phyloP scores from a whole-genome alignment of 2,113 vertebrate species.

The Panthera uncia region DNA sequence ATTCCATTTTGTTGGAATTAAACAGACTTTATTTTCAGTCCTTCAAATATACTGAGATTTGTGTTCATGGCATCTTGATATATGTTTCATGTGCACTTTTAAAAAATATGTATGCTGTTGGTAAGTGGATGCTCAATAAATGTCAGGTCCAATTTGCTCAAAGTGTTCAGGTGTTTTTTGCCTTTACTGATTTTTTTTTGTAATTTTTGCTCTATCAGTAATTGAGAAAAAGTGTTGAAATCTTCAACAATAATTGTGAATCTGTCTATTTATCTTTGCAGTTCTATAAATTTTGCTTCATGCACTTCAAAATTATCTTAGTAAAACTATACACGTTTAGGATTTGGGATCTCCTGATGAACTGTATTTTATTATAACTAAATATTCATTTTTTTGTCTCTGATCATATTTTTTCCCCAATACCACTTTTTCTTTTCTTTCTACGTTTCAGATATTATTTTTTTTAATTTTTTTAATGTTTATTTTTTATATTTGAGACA shows the following conservation, averaged over 20 bases:
- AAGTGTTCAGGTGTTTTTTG: background rate
- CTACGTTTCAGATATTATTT: background rate
- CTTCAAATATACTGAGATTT: background rate
- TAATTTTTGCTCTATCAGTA: background rate
- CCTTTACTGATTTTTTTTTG: background rate
- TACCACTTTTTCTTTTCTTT: background rate
- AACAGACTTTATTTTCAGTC: background rate
- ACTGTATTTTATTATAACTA: background rate
- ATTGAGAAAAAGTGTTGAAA: background rate
- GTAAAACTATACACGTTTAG: background rate
- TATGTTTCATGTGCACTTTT: background rate
- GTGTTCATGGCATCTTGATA: background rate
- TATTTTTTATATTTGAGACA: too few relatives aligned
- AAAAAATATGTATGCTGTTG: background rate
- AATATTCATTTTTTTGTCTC: background rate
- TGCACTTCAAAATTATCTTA: background rate
- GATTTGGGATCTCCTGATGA: background rate
- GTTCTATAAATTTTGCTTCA: background rate
- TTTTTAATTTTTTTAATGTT: too few relatives aligned
- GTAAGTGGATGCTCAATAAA: background rate
- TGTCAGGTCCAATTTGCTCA: background rate
- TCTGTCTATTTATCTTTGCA: background rate
- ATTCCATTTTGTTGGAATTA: background rate
- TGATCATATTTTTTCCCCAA: background rate
- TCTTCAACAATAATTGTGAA: background rate